These are phyloP conservation scores for Sigmodon hispidus DNA, from an alignment of 2,113 vertebrate species.

Conservation along the genomic window DNA sequence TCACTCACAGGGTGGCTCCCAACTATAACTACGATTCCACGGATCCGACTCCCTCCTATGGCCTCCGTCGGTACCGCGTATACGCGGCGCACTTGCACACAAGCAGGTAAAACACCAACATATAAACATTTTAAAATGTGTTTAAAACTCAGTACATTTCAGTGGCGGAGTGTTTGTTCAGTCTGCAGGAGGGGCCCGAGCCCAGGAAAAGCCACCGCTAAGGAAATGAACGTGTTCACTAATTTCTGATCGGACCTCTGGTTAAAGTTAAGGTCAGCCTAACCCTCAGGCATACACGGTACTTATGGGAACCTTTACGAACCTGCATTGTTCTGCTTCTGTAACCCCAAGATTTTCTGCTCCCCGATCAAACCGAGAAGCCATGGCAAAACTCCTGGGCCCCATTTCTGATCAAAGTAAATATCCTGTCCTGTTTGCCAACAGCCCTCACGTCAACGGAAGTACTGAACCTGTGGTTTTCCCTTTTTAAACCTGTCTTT, in stretches of 20 bases:
- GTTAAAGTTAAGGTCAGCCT: not conserved
- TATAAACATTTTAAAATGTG: not conserved
- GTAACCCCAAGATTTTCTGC: not conserved
- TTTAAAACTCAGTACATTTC: slow-evolving; percentile 12
- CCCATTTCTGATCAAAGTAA: not conserved
- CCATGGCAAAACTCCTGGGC: not conserved
- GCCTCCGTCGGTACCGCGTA: not conserved
- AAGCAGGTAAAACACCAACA: not conserved
- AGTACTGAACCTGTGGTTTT: not conserved
- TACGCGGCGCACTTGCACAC: no score
- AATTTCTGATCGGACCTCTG: not conserved
- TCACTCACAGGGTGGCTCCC: no score
- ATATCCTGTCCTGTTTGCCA: not conserved
- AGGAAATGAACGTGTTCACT: not conserved
- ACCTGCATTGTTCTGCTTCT: not conserved
- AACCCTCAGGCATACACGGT: not conserved
- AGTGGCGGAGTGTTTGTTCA: not conserved
- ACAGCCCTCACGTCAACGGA: not conserved
- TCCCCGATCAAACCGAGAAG: not conserved
- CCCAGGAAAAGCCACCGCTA: not conserved
- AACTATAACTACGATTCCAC: not conserved
- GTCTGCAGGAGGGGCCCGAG: no score
- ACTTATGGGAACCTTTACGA: not conserved
- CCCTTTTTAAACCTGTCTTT: not conserved
- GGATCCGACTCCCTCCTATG: not conserved